Evolutionary conservation across 2,113 vertebrate species (phyloP), one percentile per base, ranked within the genome.

Genomic region (Naja naja): DNA sequence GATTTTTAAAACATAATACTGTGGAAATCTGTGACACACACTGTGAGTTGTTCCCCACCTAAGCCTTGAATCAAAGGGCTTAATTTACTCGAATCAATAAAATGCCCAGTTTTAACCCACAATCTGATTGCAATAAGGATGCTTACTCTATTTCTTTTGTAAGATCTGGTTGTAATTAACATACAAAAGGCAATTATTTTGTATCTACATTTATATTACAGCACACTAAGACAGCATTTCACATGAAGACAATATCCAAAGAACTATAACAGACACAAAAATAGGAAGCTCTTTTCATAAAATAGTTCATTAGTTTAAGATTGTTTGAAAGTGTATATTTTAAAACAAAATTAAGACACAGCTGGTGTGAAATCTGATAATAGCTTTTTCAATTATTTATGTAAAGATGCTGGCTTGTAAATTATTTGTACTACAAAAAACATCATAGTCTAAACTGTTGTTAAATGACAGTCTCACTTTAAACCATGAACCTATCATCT

Each of bases 341-440:
- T 95, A 95, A 96, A 89, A 64, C 30, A n/a, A 97, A 96, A 95
- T 69, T 95, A 97, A 58, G 94, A 95, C 92, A 93, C 74, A 92
- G 88, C 94, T 88, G 93, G 69, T 96, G 91, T 90, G 86, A 95
- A 92, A 96, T 55, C 89, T 95, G 88, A 91, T 92, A 97, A 96
- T 93, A 91, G 14, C 27, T 92, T 96, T 97, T 97, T 94, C 96
- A 97, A 97, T 52, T 93, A 39, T 96, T 97, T 96, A 96, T 87
- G 95, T 93, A 34, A 96, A 97, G 93, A 96, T n/a, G 90, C 98
- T 98, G 97, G 97, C 97, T 97, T 96, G 96, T 97, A 97, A 98
- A 97, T 97, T 96, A 97, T 93, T 97, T 92, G 93, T 95, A 94
- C 96, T 96, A 96, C n/a, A 97, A 96, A 94, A 95, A 93, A 91